phyloP scores from a whole-genome alignment of 2,888 invertebrate species.

The Tortrix viridana region DNA sequence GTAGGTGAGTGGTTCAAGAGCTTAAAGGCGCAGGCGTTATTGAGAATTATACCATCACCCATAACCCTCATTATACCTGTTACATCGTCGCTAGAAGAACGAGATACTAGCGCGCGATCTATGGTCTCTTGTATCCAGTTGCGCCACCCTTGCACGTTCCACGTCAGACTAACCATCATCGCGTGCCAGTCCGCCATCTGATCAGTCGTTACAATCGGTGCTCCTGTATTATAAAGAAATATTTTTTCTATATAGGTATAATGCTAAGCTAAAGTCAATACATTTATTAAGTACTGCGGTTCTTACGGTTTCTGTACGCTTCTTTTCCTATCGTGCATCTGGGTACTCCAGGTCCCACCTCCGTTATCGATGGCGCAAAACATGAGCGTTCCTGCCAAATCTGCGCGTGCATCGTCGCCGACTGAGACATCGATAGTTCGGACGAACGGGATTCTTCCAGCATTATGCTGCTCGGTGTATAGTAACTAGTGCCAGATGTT shows the following conservation, averaged over 20 bases:
- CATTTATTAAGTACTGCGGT: background rate
- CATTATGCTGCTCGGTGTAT: constrained; percentile 42
- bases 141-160: constrained; percentile 76
- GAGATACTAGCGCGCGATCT: constrained; percentile 55
- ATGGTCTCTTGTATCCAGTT: constrained; percentile 73
- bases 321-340: background rate
- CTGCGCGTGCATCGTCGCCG: constrained; percentile 46
- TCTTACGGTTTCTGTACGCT: constrained; percentile 7
- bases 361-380: background rate
- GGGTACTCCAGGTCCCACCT: background rate
- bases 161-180: constrained; percentile 73
- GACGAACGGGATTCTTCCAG: too few species aligned
- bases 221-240: constrained; percentile 51
- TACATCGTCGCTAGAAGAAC: constrained; percentile 36
- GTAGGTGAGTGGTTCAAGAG: too few species aligned
- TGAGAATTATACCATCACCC: too few species aligned
- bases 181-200: constrained; percentile 75
- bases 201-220: constrained; percentile 64
- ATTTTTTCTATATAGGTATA: too few species aligned
- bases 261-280: too few species aligned
- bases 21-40: too few species aligned
- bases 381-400: background rate
- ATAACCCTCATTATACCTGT: too few species aligned
- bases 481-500: constrained; percentile 33
- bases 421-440: constrained; percentile 41